Evolutionary conservation across 2,113 vertebrate genomes (phyloP), one percentile per base, ranked within the genome.

Genomic region (Mormyrus iriodes): DNA sequence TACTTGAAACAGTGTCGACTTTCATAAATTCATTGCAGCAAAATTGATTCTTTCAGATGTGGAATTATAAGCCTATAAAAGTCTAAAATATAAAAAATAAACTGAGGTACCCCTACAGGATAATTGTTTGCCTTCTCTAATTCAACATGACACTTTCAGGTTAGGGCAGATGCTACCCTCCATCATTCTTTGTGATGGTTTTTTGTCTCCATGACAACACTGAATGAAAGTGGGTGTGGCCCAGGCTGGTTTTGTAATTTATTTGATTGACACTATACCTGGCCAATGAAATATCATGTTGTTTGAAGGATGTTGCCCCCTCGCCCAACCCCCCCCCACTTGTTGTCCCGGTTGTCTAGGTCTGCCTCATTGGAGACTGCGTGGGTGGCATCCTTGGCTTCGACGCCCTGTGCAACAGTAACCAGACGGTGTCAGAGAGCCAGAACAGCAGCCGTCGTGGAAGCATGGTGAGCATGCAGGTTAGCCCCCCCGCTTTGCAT

Each of bases 361-460:
- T 99, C 89, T 99, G 98, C 91, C 95, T 99, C 61, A 97, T 99
- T 0, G 98, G 98, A 9, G 98, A 99, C 95, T 99, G 98, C 31
- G 98, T 99, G 0, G 98, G 98, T n/a, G 98, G 98, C 0, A 97
- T 99, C 93, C 95, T 99, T 95, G 98, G 96, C 0, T 99, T 99
- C 0, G 98, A 99, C 48, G 98, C 95, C 21, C 95, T 99, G 24
- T 99, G 98, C 95, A 97, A 95, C 92, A 97, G 97, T 94, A 97
- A 94, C 90, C 96, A 98, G 93, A 96, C 96, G 0, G 96, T 97
- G 90, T 97, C 95, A 0, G 98, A 99, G 92, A 99, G 97, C 92
- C 98, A 97, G 86, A 97, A 97, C 96, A 99, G 97, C 95, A 99
- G 97, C 90, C 96, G 97, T 17, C 95, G 97, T 65, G 98, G 97